phyloP scores from a whole-genome alignment of 2,113 vertebrate genomes.

The Perca schrenkii region DNA sequence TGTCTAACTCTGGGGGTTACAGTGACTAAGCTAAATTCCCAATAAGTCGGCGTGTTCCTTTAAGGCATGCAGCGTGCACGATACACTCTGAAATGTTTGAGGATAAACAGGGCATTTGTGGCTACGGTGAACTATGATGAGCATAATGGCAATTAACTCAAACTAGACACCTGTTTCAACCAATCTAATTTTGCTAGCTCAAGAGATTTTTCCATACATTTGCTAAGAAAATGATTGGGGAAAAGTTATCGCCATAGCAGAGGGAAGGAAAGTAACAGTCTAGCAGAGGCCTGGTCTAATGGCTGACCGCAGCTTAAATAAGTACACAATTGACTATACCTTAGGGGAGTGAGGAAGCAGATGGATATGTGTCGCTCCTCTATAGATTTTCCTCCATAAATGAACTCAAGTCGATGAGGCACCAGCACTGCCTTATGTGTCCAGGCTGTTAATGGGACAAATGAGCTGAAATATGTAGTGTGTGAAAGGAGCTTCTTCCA shows the following conservation, averaged over 20 bases:
- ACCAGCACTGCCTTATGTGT: slow-evolving; percentile 68
- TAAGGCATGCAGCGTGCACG: slow-evolving; percentile 7
- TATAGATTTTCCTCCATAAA: slow-evolving; percentile 85
- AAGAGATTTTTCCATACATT: slow-evolving; percentile 34
- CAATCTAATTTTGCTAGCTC: slow-evolving; percentile 42
- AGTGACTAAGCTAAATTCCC: too few relatives aligned
- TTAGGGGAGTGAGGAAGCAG: slow-evolving; percentile 69
- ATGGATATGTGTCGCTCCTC: slow-evolving; percentile 79
- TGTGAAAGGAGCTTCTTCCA: slow-evolving; percentile 59
- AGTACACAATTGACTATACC: slow-evolving; percentile 80
- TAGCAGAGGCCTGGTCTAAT: slow-evolving; percentile 66
- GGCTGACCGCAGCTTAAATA: slow-evolving; percentile 79
- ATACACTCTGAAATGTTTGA: slow-evolving; percentile 32
- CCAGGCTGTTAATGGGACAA: slow-evolving; percentile 80
- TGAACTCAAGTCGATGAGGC: slow-evolving; percentile 81
- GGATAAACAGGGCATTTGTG: slow-evolving; percentile 35
- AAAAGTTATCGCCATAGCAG: slow-evolving; percentile 52
- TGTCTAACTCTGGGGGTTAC: too few relatives aligned
- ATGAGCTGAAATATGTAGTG: slow-evolving; percentile 76
- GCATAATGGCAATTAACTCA: slow-evolving; percentile 54
- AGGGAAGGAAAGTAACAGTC: slow-evolving; percentile 65
- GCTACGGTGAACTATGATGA: slow-evolving; percentile 30
- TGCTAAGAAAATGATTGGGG: slow-evolving; percentile 56
- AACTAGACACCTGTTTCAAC: slow-evolving; percentile 30
- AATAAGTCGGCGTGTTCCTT: too few relatives aligned